Percentiles rank a stretch among this genome's conserved stretches.
These are phyloP conservation scores for Cremastinae sp. DNA, from an alignment of 2,888 invertebrate species.

Conservation along the genomic window DNA sequence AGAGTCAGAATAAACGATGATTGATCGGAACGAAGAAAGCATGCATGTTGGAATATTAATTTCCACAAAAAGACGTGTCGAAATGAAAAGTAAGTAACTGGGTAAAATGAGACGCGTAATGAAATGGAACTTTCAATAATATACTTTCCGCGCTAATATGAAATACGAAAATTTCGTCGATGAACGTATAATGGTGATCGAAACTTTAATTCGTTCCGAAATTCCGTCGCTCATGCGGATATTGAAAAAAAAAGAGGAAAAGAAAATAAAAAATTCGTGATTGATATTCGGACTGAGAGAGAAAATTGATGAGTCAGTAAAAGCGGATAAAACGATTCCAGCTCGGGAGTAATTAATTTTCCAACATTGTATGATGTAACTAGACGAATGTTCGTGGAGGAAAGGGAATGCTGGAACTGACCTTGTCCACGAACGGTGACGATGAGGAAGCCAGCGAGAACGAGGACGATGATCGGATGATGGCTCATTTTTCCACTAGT, in stretches of 20 bases:
- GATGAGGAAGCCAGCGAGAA: slow-evolving; percentile 64
- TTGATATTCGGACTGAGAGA: slow-evolving; percentile 4
- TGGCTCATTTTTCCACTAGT: slow-evolving; percentile 68
- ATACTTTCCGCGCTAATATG: no score
- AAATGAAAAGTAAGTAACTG: no score
- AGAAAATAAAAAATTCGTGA: no score
- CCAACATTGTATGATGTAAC: slow-evolving; percentile 1
- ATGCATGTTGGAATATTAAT: neutral
- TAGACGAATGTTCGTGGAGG: slow-evolving; percentile 10
- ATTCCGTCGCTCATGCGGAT: no score
- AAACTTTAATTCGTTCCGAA: no score
- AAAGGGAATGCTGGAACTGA: slow-evolving; percentile 66
- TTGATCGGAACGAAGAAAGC: neutral
- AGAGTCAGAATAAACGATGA: neutral
- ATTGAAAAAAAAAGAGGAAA: no score
- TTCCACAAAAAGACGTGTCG: neutral
- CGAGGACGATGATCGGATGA: slow-evolving; percentile 71
- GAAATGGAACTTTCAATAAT: no score
- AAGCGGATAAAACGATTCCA: slow-evolving; percentile 11
- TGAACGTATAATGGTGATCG: no score
- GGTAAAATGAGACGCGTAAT: no score
- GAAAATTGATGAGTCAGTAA: slow-evolving; percentile 4
- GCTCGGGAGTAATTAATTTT: slow-evolving; percentile 2
- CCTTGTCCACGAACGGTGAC: slow-evolving; percentile 76
- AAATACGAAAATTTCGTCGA: no score